Percentiles rank a stretch among this genome's conserved stretches.
Evolutionary conservation across 1,140 invertebrate genomes (phyloP).

Genomic region (Brachystomella parvula): DNA sequence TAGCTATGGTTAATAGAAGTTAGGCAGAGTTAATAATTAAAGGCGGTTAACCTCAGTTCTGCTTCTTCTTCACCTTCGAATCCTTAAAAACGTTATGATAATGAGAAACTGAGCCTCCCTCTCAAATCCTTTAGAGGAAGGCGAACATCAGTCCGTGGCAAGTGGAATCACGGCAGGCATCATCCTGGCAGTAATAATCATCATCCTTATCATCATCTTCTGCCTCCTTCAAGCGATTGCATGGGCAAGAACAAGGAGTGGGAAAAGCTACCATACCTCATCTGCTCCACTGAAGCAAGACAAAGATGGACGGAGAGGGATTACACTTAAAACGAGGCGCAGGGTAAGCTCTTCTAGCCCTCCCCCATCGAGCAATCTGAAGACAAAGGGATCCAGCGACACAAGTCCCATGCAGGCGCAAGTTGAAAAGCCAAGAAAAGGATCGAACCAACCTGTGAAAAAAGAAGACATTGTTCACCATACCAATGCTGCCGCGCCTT

Average conservation of each 20-base stretch:
- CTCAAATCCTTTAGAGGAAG: slow-evolving; percentile 33
- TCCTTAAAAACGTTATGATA: background rate
- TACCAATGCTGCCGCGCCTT: background rate
- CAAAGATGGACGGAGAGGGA: background rate
- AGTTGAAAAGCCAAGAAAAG: background rate
- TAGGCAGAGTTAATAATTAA: background rate
- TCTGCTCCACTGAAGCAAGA: no score
- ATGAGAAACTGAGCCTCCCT: background rate
- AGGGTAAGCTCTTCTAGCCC: background rate
- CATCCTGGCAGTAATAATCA: slow-evolving; percentile 47
- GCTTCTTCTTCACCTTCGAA: background rate
- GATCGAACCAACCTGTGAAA: background rate
- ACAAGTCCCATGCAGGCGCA: background rate
- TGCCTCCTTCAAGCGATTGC: slow-evolving; percentile 34
- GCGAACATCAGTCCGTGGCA: slow-evolving; percentile 40
- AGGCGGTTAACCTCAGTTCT: no score
- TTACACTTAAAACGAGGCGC: no score
- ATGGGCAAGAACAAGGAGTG: no score
- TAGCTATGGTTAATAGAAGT: background rate
- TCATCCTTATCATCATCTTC: slow-evolving; percentile 44
- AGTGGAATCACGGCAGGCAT: slow-evolving; percentile 44
- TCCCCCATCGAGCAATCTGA: background rate
- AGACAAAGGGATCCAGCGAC: background rate
- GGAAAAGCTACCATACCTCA: no score
- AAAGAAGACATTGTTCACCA: background rate